Conservation (phyloP, 2,888 invertebrate genomes). For the Bombyx huttoni region DNA sequence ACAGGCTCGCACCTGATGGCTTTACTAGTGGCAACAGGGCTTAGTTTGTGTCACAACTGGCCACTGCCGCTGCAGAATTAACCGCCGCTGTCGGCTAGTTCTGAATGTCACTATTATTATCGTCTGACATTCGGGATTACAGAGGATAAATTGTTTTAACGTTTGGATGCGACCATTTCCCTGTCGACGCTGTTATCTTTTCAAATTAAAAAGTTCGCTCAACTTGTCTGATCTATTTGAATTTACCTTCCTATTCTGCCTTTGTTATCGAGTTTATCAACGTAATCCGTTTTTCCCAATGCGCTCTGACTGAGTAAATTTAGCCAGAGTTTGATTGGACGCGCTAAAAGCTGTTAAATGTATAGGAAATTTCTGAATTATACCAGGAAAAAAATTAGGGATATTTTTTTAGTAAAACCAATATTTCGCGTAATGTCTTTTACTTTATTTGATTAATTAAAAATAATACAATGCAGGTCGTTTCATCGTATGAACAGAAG, state of each 20-base stretch:
- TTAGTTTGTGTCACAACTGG: constrained; percentile 65
- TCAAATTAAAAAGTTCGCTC: constrained; percentile 38
- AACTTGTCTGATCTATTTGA: constrained; percentile 24
- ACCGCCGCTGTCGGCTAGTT: constrained; percentile 47
- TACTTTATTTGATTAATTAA: too few relatives aligned
- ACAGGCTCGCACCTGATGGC: constrained; percentile 54
- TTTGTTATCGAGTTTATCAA: constrained; percentile 33
- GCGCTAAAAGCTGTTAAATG: constrained; percentile 13
- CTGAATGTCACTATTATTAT: constrained; percentile 72
- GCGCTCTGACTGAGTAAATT: constrained; percentile 35
- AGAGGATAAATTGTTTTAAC: constrained; percentile 69
- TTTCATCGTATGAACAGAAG: too few relatives aligned
- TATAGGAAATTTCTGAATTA: too few relatives aligned
- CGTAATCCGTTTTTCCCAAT: constrained; percentile 33
- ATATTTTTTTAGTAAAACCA: too few relatives aligned
- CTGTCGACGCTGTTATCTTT: constrained; percentile 55
- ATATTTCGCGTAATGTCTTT: too few relatives aligned
- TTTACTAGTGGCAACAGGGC: constrained; percentile 59
- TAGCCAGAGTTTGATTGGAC: constrained; percentile 55
- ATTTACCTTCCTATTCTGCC: constrained; percentile 20
- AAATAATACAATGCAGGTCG: too few relatives aligned
- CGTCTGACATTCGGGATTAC: constrained; percentile 67
- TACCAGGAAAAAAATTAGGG: too few relatives aligned
- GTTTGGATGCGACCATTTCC: constrained; percentile 48
- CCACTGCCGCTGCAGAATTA: constrained; percentile 61